phyloP scores from a whole-genome alignment of 1,140 invertebrate species.

The Drosophila tristis region DNA sequence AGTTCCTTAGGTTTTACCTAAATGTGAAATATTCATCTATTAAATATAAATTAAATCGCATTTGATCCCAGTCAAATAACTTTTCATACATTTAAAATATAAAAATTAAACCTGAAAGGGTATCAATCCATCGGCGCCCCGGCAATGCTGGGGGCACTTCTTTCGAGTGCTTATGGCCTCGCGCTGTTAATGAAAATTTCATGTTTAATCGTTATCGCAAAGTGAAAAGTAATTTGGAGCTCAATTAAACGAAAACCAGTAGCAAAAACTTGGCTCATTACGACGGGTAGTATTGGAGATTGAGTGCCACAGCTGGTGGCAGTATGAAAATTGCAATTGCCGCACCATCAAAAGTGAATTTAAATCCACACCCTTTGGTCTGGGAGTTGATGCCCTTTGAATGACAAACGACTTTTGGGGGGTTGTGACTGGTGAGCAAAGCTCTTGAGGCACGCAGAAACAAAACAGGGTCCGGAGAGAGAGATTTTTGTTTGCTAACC shows the following conservation, averaged over 20 bases:
- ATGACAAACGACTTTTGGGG: constrained; percentile 39
- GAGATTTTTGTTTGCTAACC: neutral
- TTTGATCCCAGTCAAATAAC: neutral
- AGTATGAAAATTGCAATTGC: constrained; percentile 23
- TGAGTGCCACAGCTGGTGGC: constrained; percentile 10
- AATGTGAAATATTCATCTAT: neutral
- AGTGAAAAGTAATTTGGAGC: constrained; percentile 70
- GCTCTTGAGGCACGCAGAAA: constrained; percentile 5
- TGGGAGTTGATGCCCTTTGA: constrained; percentile 19
- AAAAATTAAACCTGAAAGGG: too few species aligned
- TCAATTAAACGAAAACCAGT: constrained; percentile 58
- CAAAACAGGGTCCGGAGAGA: constrained; percentile 11
- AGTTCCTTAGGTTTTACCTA: too few species aligned
- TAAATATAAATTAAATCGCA: neutral
- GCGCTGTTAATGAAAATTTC: constrained; percentile 64
- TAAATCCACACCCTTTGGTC: constrained; percentile 25
- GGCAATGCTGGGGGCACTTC: neutral
- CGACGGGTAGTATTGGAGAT: neutral
- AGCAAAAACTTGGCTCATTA: constrained; percentile 28
- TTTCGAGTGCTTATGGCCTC: constrained; percentile 6
- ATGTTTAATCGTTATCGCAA: constrained; percentile 47
- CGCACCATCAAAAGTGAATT: constrained; percentile 46
- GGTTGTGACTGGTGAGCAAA: constrained; percentile 17
- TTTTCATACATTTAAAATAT: too few species aligned
- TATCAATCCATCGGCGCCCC: too few species aligned